phyloP scores from a whole-genome alignment of 2,113 vertebrate species.

The Eulemur macaco region DNA sequence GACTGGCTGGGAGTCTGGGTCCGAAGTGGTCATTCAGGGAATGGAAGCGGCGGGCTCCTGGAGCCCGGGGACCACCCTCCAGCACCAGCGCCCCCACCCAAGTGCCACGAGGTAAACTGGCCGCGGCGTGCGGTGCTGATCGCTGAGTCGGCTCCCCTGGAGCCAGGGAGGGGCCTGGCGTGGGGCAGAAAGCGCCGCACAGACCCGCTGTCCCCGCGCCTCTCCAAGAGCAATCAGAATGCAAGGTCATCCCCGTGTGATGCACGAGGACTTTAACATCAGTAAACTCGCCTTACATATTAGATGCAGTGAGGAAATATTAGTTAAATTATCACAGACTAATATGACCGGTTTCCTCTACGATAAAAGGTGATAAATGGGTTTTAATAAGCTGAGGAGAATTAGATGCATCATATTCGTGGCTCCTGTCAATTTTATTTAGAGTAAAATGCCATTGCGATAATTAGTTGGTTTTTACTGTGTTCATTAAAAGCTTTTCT shows the following conservation, averaged over 20 bases:
- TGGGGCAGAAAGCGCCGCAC: constrained; percentile 49
- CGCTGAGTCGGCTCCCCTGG: background rate
- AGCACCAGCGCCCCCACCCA: rapidly evolving
- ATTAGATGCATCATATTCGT: constrained; percentile 86
- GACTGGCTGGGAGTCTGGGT: rapidly evolving
- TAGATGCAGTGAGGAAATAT: constrained; percentile 86
- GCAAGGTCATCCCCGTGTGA: constrained; percentile 81
- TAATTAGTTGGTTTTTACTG: constrained; percentile 89
- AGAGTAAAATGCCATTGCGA: constrained; percentile 89
- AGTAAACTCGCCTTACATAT: constrained; percentile 86
- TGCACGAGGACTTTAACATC: constrained; percentile 88
- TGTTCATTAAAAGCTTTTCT: constrained; percentile 89
- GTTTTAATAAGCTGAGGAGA: constrained; percentile 92
- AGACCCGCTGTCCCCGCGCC: constrained; percentile 44
- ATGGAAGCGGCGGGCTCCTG: rapidly evolving
- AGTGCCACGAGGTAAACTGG: background rate
- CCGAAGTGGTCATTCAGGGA: background rate
- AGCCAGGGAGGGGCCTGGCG: background rate
- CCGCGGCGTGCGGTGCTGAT: rapidly evolving
- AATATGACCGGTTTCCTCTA: constrained; percentile 86
- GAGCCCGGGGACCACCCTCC: rapidly evolving
- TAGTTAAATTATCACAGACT: constrained; percentile 87
- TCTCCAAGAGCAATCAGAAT: constrained; percentile 82
- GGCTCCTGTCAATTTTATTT: constrained; percentile 95
- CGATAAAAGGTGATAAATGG: constrained; percentile 83